Evolutionary conservation across 2,888 invertebrate genomes (phyloP), one percentile per base, ranked within the genome.

Genomic region (Ormyrus nitidulus): DNA sequence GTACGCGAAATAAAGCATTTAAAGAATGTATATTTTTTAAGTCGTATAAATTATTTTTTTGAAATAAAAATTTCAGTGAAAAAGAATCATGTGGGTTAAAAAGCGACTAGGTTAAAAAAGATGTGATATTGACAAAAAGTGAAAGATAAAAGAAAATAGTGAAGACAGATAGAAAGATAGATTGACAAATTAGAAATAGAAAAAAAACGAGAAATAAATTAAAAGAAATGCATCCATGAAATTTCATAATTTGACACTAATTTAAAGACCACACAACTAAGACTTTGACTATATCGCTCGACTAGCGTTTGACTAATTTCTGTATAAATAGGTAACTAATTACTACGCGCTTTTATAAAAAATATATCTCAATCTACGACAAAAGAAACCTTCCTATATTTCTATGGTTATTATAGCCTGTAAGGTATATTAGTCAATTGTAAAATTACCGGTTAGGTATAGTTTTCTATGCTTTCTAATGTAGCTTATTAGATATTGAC

Each of bases 221-320:
- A 34, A 34, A 46, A 84, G 79, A 85, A 81, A 86, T 85, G 90
- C 90, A 90, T 90, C 87, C 90, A 90, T 90, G 90, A 90, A 90
- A 90, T 90, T 90, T 90, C 90, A 90, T 90, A 90, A 90, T 90
- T 90, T 88, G 86, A 89, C 87, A 89, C 90, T 90, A 90, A 89
- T 88, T 86, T 81, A 89, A 89, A 89, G 86, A 90, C 89, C 90
- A 90, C 90, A 90, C 90, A 90, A 90, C 90, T 90, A 90, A 89
- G 85, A 87, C 84, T 88, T 85, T 83, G 85, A 88, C 89, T 90
- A 89, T 89, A 82, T 88, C 88, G 88, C 86, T 87, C 85, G 87
- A 88, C 88, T 88, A 88, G 86, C 86, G 87, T 85, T 85, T 84
- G 87, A 87, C 89, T 89, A 89, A 87, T 85, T 84, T 86, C 81